These are phyloP conservation scores for Spilogale gracilis DNA, from an alignment of 2,113 vertebrate species.

Conservation along the genomic window DNA sequence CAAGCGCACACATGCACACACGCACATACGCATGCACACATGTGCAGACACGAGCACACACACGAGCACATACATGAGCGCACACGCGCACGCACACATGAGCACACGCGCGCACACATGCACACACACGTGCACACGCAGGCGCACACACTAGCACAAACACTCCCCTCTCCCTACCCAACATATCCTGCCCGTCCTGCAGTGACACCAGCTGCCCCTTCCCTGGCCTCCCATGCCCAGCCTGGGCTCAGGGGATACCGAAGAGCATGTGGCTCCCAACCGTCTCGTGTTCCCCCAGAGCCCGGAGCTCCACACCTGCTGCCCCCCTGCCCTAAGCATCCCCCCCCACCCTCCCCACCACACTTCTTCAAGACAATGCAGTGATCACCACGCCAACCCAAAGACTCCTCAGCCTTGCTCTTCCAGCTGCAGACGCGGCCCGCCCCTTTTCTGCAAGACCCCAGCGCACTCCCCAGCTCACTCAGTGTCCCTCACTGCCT, in stretches of 20 bases:
- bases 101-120: background rate
- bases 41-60: no score
- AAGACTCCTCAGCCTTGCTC: no score
- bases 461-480: background rate
- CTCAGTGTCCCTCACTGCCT: background rate
- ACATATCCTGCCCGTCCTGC: background rate
- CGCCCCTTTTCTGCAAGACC: background rate
- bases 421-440: no score
- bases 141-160: background rate
- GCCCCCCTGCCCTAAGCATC: background rate
- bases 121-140: rapidly evolving
- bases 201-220: background rate
- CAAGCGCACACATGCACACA: rapidly evolving
- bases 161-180: background rate
- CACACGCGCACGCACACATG: rapidly evolving
- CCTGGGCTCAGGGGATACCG: background rate
- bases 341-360: background rate
- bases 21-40: no score
- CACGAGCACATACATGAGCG: background rate
- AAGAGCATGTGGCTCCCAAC: rapidly evolving
- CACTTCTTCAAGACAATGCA: background rate
- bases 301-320: background rate
- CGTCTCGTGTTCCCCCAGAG: background rate
- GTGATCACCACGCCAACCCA: no score
- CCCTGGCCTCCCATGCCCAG: rapidly evolving